Percentiles rank a stretch among this genome's conserved stretches.
Evolutionary conservation across 2,888 invertebrate genomes (phyloP).

Genomic region (Aleiodes leptofemur): DNA sequence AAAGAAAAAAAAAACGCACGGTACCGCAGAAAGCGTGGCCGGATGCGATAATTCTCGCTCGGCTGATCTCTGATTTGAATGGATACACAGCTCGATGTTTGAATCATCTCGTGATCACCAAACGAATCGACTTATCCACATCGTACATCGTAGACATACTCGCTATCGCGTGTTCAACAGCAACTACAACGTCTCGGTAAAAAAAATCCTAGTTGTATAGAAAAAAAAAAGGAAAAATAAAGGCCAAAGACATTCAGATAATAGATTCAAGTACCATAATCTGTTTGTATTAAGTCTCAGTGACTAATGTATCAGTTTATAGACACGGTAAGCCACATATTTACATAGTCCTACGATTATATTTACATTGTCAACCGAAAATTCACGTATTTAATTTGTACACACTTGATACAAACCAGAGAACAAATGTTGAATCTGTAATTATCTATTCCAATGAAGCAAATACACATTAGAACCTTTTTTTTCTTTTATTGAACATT

Average conservation of each 20-base stretch:
- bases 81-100: conserved; percentile 49
- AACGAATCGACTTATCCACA: conserved; percentile 5
- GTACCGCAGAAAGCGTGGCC: conserved; percentile 72
- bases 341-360: background rate
- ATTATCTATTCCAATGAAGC: conserved; percentile 15
- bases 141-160: conserved; percentile 14
- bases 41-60: conserved; percentile 67
- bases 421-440: conserved; percentile 37
- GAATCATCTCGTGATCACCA: background rate
- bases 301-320: too few species aligned
- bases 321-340: background rate
- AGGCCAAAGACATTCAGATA: conserved; percentile 1
- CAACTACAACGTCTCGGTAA: background rate
- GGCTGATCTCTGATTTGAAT: conserved; percentile 61
- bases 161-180: conserved; percentile 22
- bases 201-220: background rate
- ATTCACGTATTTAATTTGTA: conserved; percentile 29
- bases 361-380: background rate
- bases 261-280: background rate
- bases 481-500: too few species aligned
- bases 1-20: conserved; percentile 40
- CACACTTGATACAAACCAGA: conserved; percentile 9
- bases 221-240: background rate
- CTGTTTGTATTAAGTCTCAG: too few species aligned
- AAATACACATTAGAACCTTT: too few species aligned